Conservation (phyloP, 2,888 invertebrate species). For the Sisyra nigra region DNA sequence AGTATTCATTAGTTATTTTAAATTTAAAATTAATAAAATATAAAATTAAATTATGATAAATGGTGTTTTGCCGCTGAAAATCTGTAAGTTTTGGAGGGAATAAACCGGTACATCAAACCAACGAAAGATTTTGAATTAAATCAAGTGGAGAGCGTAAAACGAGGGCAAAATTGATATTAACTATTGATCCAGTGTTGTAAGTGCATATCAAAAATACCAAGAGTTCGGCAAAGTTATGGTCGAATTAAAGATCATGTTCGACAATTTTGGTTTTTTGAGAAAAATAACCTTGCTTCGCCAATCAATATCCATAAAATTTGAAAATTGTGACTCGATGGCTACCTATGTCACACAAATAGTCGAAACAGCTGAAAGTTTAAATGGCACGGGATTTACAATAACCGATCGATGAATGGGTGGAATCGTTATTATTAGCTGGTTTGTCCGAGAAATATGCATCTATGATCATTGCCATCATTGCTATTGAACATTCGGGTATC, state of each 20-base stretch:
- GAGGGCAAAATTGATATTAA: conserved; percentile 8
- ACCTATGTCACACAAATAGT: conserved; percentile 17
- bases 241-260: conserved; percentile 11
- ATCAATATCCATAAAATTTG: conserved; percentile 15
- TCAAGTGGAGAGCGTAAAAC: conserved; percentile 4
- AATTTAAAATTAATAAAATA: too few relatives aligned
- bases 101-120: not conserved
- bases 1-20: too few relatives aligned
- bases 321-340: conserved; percentile 16
- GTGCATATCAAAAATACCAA: conserved; percentile 11
- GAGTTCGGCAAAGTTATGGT: conserved; percentile 10
- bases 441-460: conserved; percentile 14
- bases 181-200: conserved; percentile 11
- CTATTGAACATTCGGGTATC: conserved; percentile 16
- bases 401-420: conserved; percentile 17
- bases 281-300: conserved; percentile 16
- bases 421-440: conserved; percentile 17
- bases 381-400: conserved; percentile 17
- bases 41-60: conserved; percentile 6
- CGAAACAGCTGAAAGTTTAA: conserved; percentile 15
- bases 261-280: conserved; percentile 15
- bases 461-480: conserved; percentile 17
- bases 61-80: conserved; percentile 5
- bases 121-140: conserved; percentile 1
- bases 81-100: not conserved